Evolutionary conservation across 1,140 invertebrate species (phyloP), one percentile per base, ranked within the genome.

Genomic region (Popillia japonica): DNA sequence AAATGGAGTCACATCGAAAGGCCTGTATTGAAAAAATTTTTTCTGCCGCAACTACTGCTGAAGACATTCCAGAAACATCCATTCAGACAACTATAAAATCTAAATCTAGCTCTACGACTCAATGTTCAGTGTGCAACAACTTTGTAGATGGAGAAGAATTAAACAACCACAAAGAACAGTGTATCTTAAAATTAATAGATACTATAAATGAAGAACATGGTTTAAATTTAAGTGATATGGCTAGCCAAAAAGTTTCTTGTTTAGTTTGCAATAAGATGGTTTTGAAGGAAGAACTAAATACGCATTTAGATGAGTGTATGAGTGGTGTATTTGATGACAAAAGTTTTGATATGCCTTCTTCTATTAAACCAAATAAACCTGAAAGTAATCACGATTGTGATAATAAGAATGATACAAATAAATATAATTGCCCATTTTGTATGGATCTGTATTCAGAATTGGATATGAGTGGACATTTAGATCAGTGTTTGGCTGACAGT

Each of bases 251-350:
- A 41, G 73, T 82, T 20, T 81, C 81, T 23, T 94, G 93, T 86
- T 90, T 93, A 23, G 90, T 91, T 76, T 94, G 93, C 83, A 89
- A 89, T 23, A 86, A 86, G 59, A 81, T 85, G 44, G 86, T 93
- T 44, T 81, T 85, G 41, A 83, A 83, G 76, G 87, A 85, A 41
- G 78, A 87, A 1, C 86, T 93, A n/a, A 87, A 89, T 82, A 87
- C 89, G 75, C 92, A 93, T 88, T 86, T 93, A 40, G 91, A 93
- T 72, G 89, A 90, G 77, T 93, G 92, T 81, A 80, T 84, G 48
- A 81, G 77, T 77, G 76, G 77, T 75, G 78, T 85, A 77, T 84
- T 85, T 78, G 80, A 83, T 72, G 55, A 82, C 14, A 40, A 74
- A 0, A 75, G 78, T 55, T 72, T 77, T 14, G 40, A 75, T 40